Percentiles rank a stretch among this genome's conserved stretches.
Evolutionary conservation across 2,113 vertebrate species (phyloP).

Genomic region (Motacilla tschutschensis): DNA sequence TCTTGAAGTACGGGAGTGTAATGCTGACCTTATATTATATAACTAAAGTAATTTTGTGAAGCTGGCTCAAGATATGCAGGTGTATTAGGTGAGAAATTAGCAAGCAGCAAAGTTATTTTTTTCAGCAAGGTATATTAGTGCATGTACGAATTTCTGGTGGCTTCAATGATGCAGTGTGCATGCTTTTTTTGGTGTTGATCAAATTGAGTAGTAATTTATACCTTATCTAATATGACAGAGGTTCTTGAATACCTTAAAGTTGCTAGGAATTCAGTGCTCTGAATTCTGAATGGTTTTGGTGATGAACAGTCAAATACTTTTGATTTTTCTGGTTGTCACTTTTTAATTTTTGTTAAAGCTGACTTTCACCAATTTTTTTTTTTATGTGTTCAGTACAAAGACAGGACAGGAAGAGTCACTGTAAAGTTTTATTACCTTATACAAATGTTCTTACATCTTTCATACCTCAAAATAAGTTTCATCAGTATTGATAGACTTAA

Average conservation of each 20-base stretch:
- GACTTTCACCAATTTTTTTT: neutral
- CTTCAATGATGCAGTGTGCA: neutral
- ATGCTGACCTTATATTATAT: neutral
- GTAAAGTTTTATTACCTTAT: neutral
- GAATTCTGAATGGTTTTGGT: neutral
- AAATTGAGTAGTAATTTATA: neutral
- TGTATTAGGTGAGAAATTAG: neutral
- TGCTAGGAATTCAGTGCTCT: neutral
- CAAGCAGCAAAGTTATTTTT: neutral
- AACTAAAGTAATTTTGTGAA: neutral
- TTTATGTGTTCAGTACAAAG: neutral
- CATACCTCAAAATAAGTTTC: neutral
- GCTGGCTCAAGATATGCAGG: neutral
- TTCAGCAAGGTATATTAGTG: neutral
- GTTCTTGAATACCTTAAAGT: neutral
- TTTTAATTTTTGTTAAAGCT: neutral
- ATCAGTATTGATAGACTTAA: neutral
- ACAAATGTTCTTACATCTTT: neutral
- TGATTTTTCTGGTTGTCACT: neutral
- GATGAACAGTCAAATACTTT: neutral
- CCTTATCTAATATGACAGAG: neutral
- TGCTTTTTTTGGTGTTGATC: accelerated
- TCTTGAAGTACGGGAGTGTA: neutral
- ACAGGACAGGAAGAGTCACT: neutral
- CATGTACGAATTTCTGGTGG: neutral